A percentile compares a stretch with the other conserved stretches of the same genome.
Conservation (phyloP, 2,113 vertebrate species). For the Glaucomys volans region DNA sequence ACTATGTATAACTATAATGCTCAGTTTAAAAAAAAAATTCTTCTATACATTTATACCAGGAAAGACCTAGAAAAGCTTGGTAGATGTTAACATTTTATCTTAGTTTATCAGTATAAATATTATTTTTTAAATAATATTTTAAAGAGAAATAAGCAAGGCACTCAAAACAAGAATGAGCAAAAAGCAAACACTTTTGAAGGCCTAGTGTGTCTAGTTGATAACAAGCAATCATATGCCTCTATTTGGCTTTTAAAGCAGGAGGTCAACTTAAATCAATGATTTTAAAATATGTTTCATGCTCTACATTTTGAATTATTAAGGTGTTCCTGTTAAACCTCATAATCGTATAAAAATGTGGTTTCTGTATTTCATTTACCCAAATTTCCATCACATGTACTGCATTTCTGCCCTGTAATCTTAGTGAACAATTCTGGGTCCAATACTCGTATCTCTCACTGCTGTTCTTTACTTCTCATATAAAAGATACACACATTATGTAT, state of each 20-base stretch:
- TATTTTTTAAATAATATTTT: too few relatives aligned
- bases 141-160: too few relatives aligned
- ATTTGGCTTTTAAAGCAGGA: slow-evolving; percentile 7
- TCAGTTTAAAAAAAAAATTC: too few relatives aligned
- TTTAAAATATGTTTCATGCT: slow-evolving; percentile 1
- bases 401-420: background rate
- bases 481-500: too few relatives aligned
- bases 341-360: background rate
- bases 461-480: too few relatives aligned
- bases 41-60: background rate
- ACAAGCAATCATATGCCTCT: background rate
- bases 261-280: background rate
- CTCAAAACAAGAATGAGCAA: background rate
- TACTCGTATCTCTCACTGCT: background rate
- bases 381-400: background rate
- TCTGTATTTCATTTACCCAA: background rate
- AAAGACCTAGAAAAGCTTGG: background rate
- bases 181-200: background rate
- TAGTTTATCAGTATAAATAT: background rate
- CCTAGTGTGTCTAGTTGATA: background rate
- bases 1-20: too few relatives aligned
- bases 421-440: background rate
- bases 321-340: background rate
- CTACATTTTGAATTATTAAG: background rate
- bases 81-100: background rate